These are phyloP conservation scores for Palythoa heliodiscus DNA, from an alignment of 92 coral and sea anemone genomes.

Conservation along the genomic window DNA sequence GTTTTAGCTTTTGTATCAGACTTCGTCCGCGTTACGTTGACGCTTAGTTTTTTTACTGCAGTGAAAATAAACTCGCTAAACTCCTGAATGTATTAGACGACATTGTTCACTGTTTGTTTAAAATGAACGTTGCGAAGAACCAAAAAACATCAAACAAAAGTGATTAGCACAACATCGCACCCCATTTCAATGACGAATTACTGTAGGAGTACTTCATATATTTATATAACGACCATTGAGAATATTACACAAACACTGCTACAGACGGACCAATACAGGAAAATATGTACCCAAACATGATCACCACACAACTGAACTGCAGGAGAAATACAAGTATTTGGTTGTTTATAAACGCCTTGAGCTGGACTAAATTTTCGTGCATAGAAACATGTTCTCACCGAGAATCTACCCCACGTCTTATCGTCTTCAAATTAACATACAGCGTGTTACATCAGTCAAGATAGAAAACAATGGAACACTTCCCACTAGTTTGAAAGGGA, in stretches of 20 bases:
- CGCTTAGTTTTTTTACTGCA: no score
- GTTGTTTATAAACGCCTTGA: not conserved
- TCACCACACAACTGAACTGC: not conserved
- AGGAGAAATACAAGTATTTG: not conserved
- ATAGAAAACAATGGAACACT: not conserved
- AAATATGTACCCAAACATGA: not conserved
- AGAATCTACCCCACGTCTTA: not conserved
- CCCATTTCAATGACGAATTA: not conserved
- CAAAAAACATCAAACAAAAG: no score
- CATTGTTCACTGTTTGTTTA: no score
- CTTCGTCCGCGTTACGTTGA: no score
- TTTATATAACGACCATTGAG: not conserved
- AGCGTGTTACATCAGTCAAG: not conserved
- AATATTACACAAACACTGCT: not conserved
- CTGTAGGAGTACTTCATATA: not conserved
- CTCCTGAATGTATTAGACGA: no score
- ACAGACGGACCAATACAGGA: not conserved
- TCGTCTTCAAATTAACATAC: not conserved
- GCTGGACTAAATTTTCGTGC: not conserved
- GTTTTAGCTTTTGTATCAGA: no score
- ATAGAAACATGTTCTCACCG: not conserved
- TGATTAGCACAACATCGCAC: not conserved
- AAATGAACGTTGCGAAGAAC: no score
- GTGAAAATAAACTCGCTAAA: no score
- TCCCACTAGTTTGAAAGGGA: no score